Conservation (phyloP, 2,797 vertebrate genomes). For the Melanotaenia maccullochi region DNA sequence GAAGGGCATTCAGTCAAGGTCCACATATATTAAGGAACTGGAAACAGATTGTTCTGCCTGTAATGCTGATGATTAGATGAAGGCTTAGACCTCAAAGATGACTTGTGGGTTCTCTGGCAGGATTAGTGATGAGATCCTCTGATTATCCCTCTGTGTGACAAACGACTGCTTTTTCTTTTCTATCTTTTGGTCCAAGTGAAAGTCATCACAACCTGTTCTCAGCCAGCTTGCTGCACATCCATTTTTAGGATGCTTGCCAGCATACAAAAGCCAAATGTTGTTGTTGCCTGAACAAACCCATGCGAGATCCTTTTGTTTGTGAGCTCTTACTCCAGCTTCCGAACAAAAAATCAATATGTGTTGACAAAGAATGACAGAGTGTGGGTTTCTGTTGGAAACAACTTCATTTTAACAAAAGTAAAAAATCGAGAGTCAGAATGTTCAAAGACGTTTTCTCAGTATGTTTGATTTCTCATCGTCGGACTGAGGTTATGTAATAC, state of each 20-base stretch:
- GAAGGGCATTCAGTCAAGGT: constrained; percentile 26
- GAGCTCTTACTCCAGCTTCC: constrained; percentile 15
- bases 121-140: constrained; percentile 44
- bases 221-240: not conserved
- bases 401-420: constrained; percentile 23
- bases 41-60: constrained; percentile 5
- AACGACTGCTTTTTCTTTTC: constrained; percentile 18
- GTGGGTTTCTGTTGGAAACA: constrained; percentile 10
- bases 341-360: constrained; percentile 38
- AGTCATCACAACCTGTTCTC: constrained; percentile 6
- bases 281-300: constrained; percentile 24
- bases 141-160: constrained; percentile 21
- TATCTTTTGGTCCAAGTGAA: constrained; percentile 20
- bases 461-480: constrained; percentile 7
- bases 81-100: constrained; percentile 28
- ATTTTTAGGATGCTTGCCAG: constrained; percentile 16
- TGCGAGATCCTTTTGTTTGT: constrained; percentile 16
- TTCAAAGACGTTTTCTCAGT: constrained; percentile 3
- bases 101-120: constrained; percentile 29
- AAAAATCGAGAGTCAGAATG: constrained; percentile 16
- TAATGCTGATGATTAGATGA: constrained; percentile 27
- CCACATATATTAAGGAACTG: constrained; percentile 19
- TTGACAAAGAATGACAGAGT: constrained; percentile 7
- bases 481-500: constrained; percentile 38
- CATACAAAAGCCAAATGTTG: constrained; percentile 12